Evolutionary conservation across 2,113 vertebrate genomes (phyloP), one percentile per base, ranked within the genome.

Genomic region (Thymallus thymallus): DNA sequence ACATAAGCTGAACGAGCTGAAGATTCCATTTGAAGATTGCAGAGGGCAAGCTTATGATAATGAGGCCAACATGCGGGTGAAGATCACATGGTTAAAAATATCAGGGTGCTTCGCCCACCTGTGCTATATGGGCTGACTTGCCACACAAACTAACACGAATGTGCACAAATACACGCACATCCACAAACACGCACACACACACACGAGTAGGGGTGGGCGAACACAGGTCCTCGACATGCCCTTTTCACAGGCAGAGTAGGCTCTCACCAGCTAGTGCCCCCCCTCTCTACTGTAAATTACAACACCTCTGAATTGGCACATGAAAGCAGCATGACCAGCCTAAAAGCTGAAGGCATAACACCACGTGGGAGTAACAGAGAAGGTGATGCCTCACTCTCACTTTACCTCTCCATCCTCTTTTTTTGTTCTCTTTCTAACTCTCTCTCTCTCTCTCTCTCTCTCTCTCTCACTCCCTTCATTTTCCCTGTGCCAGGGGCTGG

Each of bases 311-410:
- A 41, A 41, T 10, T 10, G 24, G 26, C 72, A 66, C 60, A 68
- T 10, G 66, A 68, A 56, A 64, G 51, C 4, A 56, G 58, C 18
- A 41, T 51, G 30, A 73, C 45, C 76, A 61, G 72, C 22, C 35
- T 55, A 70, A 80, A 22, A 0, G 66, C 63, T 75, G 56, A 68
- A 68, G 79, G 72, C 74, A 0, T 67, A 76, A 45, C 41, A 72
- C 48, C 24, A 9, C 32, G 77, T 81, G 72, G 77, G 82, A 77
- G 82, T 77, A 22, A 46, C 75, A 76, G 55, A 81, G 45, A 55
- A 48, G 66, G 64, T 62, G 75, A 61, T 46, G 14, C 72, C 77
- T 64, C 30, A 55, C 51, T 74, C n/a, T 41, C 35, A 10, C 35
- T 41, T 41, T 35, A 26, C 30, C 29, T 35, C 26, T 48, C 32